Conservation (phyloP, 2,113 vertebrate genomes). For the Odontesthes bonariensis region DNA sequence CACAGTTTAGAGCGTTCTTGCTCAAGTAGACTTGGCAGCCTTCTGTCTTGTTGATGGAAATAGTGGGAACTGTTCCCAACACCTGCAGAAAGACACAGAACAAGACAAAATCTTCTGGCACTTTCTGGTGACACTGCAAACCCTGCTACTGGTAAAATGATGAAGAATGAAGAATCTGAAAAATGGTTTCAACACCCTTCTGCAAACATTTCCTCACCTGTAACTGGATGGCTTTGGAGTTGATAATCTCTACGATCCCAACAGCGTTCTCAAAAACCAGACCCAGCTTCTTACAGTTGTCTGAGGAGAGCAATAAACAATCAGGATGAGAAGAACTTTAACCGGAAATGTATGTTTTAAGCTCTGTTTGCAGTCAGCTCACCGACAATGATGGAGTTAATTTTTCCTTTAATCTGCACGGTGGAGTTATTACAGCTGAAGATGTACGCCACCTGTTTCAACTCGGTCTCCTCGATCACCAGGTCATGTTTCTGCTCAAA, state of each 20-base stretch:
- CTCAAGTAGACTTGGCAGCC: constrained; percentile 98
- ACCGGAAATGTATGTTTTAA: neutral
- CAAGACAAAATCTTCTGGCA: neutral
- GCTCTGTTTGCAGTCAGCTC: constrained; percentile 58
- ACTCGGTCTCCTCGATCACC: constrained; percentile 92
- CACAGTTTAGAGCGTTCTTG: constrained; percentile 89
- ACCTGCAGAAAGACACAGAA: constrained; percentile 83
- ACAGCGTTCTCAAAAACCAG: constrained; percentile 97
- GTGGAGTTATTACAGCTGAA: constrained; percentile 92
- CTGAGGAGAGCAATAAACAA: constrained; percentile 72
- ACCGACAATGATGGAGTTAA: constrained; percentile 98
- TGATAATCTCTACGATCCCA: constrained; percentile 97
- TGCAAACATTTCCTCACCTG: constrained; percentile 84
- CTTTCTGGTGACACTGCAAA: neutral
- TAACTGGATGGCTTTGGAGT: constrained; percentile 92
- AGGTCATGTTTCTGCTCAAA: constrained; percentile 92
- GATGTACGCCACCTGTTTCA: constrained; percentile 96
- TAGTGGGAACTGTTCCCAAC: constrained; percentile 94
- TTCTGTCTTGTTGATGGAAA: constrained; percentile 98
- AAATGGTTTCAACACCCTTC: too few relatives aligned
- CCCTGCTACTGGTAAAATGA: neutral
- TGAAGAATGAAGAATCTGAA: neutral
- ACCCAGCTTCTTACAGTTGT: constrained; percentile 96
- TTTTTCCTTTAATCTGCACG: constrained; percentile 94
- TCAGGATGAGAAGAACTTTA: neutral